phyloP scores from a whole-genome alignment of 1,140 invertebrate species.

The Ceratina australensis region DNA sequence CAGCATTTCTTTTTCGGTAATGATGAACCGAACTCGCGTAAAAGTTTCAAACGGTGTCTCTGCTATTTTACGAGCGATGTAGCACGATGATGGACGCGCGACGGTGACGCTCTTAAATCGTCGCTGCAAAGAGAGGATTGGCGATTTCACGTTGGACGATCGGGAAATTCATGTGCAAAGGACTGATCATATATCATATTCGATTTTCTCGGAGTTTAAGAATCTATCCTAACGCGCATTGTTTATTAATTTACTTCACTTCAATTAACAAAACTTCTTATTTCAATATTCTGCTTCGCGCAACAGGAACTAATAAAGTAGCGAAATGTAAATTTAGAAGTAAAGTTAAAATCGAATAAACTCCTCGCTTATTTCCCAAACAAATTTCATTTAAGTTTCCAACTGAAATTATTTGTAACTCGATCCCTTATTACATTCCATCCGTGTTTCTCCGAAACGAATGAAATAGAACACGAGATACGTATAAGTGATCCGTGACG shows the following conservation, averaged over 20 bases:
- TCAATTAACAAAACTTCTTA: neutral
- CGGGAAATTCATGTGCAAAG: neutral
- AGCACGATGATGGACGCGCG: conserved; percentile 33
- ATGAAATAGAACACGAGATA: too few species aligned
- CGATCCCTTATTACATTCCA: too few species aligned
- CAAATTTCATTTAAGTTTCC: too few species aligned
- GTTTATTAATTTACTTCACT: too few species aligned
- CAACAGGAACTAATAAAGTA: neutral
- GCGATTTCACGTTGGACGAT: conserved; percentile 23
- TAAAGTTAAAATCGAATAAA: too few species aligned
- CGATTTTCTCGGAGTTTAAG: too few species aligned
- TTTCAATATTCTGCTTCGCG: neutral
- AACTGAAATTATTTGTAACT: too few species aligned
- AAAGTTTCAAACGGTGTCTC: conserved; percentile 56
- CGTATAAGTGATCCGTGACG: too few species aligned
- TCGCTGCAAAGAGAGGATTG: conserved; percentile 52
- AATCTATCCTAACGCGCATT: too few species aligned
- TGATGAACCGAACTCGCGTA: conserved; percentile 58
- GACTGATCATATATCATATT: too few species aligned
- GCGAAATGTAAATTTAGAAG: neutral
- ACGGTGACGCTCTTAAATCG: conserved; percentile 62
- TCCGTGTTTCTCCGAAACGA: too few species aligned
- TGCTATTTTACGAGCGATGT: conserved; percentile 41
- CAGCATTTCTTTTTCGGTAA: conserved; percentile 56
- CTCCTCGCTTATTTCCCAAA: too few species aligned